Conservation (phyloP, 2,113 vertebrate species). For the Rhinichthys klamathensis region DNA sequence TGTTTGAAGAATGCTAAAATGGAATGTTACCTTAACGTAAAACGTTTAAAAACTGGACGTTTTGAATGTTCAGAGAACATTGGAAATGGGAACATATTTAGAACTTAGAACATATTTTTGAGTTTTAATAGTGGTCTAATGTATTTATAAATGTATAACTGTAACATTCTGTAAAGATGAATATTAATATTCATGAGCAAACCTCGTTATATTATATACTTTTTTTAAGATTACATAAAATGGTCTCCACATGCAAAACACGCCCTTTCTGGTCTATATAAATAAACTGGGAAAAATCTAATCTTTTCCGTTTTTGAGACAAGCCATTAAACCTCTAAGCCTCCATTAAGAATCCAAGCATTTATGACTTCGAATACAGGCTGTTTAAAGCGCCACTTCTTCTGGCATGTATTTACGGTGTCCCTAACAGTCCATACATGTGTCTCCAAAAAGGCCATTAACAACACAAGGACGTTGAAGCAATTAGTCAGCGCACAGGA, state of each 20-base stretch:
- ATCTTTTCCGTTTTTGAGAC: neutral
- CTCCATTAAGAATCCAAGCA: neutral
- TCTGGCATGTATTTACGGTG: conserved; percentile 34
- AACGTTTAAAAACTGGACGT: too few relatives aligned
- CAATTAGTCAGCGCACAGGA: conserved; percentile 49
- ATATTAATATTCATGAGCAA: neutral
- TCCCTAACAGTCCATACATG: conserved; percentile 60
- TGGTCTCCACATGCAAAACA: neutral
- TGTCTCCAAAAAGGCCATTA: conserved; percentile 57
- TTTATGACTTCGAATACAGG: neutral
- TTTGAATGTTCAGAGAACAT: too few relatives aligned
- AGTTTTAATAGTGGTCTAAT: neutral
- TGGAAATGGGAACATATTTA: too few relatives aligned
- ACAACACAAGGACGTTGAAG: conserved; percentile 51
- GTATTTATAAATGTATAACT: neutral
- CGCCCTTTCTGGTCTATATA: neutral
- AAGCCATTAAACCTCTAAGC: neutral
- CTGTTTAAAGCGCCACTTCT: conserved; percentile 45
- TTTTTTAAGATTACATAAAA: too few relatives aligned
- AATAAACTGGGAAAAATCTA: neutral
- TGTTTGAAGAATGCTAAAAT: too few relatives aligned
- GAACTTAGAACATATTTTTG: too few relatives aligned
- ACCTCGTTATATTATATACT: too few relatives aligned
- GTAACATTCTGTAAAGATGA: neutral
- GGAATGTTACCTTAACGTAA: too few relatives aligned